phyloP scores from a whole-genome alignment of 2,888 invertebrate species.

The Cosmopolites sordidus region DNA sequence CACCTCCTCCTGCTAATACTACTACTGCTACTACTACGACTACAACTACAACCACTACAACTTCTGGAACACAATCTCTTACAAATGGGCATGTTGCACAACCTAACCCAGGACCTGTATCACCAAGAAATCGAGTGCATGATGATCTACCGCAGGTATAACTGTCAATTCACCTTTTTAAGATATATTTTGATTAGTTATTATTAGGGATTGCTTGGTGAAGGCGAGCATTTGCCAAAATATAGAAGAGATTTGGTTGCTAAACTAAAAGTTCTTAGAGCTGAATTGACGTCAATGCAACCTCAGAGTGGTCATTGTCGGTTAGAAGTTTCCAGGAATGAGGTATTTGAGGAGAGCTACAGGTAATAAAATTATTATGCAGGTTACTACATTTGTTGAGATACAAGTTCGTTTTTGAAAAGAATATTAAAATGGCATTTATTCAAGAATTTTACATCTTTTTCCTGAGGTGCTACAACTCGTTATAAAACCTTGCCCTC shows the following conservation, averaged over 20 bases:
- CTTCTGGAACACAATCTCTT: slow-evolving; percentile 11
- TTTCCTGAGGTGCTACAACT: too few species aligned
- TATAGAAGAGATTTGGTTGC: slow-evolving; percentile 91
- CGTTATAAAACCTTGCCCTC: too few species aligned
- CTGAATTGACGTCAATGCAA: slow-evolving; percentile 84
- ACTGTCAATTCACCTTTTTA: too few species aligned
- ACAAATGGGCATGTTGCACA: slow-evolving; percentile 24
- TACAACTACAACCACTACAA: slow-evolving; percentile 23
- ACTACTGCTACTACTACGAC: slow-evolving; percentile 35
- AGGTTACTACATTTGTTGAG: too few species aligned
- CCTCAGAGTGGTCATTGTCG: slow-evolving; percentile 95
- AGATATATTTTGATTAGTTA: neutral
- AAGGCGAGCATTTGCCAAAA: slow-evolving; percentile 74
- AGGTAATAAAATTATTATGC: slow-evolving; percentile 33
- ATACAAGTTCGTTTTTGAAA: too few species aligned
- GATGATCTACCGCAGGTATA: slow-evolving; percentile 19
- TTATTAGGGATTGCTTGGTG: slow-evolving; percentile 57
- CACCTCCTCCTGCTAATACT: slow-evolving; percentile 13
- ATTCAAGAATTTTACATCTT: too few species aligned
- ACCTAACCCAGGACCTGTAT: slow-evolving; percentile 41
- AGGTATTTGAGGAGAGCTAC: slow-evolving; percentile 75
- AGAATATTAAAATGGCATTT: too few species aligned
- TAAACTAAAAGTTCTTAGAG: slow-evolving; percentile 82
- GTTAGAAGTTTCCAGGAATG: slow-evolving; percentile 73
- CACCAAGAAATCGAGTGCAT: slow-evolving; percentile 36